phyloP scores from a whole-genome alignment of 2,888 invertebrate species.

The Leucoma salicis region DNA sequence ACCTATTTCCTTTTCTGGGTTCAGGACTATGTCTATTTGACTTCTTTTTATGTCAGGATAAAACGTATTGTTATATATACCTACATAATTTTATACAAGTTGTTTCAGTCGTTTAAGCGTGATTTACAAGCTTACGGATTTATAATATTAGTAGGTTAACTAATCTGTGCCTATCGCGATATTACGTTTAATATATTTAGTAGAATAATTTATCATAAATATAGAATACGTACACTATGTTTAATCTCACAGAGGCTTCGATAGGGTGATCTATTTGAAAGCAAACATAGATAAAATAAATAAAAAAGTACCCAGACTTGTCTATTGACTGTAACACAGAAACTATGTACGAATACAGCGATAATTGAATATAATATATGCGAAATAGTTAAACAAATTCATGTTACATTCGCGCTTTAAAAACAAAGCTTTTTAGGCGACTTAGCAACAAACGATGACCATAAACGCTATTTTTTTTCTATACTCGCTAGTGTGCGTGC shows the following conservation, averaged over 20 bases:
- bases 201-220: too few relatives aligned
- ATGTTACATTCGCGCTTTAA: slow-evolving; percentile 4
- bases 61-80: too few relatives aligned
- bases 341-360: slow-evolving; percentile 2
- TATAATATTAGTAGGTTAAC: too few relatives aligned
- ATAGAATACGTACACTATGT: background rate
- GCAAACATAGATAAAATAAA: slow-evolving; percentile 9
- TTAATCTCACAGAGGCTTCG: slow-evolving; percentile 10
- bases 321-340: slow-evolving; percentile 2
- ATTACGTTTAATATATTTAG: too few relatives aligned
- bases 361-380: slow-evolving; percentile 27
- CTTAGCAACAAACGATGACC: slow-evolving; percentile 58
- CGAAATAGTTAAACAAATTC: slow-evolving; percentile 13
- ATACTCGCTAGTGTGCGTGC: slow-evolving; percentile 6
- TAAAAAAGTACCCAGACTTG: slow-evolving; percentile 5
- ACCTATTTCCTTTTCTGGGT: too few relatives aligned
- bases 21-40: too few relatives aligned
- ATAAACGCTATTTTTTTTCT: slow-evolving; percentile 35
- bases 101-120: too few relatives aligned
- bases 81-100: too few relatives aligned
- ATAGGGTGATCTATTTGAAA: slow-evolving; percentile 9
- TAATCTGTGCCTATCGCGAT: too few relatives aligned
- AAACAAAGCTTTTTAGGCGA: slow-evolving; percentile 51
- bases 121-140: too few relatives aligned
- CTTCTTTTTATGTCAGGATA: too few relatives aligned